Evolutionary conservation across 2,888 invertebrate genomes (phyloP), one percentile per base, ranked within the genome.

Genomic region (Marasmarcha lunaedactyla): DNA sequence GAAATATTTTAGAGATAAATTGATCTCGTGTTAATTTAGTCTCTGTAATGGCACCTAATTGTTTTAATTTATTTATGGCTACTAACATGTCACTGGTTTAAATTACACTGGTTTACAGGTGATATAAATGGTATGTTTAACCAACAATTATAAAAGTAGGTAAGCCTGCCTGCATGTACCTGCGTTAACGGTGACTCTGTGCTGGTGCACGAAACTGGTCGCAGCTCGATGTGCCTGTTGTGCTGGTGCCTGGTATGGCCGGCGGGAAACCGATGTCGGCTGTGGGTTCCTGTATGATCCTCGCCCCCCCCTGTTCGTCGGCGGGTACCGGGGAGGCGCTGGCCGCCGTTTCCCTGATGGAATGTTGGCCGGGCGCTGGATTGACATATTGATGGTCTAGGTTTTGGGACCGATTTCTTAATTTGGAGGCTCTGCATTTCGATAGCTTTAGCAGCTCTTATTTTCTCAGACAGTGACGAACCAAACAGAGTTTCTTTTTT

Each of bases 281-380:
- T 12, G 14, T 14, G 7, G 14, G 12, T 7, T 13, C 14, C 14
- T 35, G 35, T 13, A 13, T 6, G 7, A 13, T 14, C 13, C 33
- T 5, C 14, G 35, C 35, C 35, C 33, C 33, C 33, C 33, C 33
- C 33, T 35, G 37, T 37, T 37, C 37, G 27, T 12, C 13, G 34
- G 25, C 9, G 38, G 33, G 20, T 33, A 33, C 33, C 33, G 33
- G 11, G 33, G 33, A n/a, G 33, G 33, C 33, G 14, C 38, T 25
- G 15, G 7, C 38, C 38, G 34, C n/a, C n/a, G 38, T 33, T 38
- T 38, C 38, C 38, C 38, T 36, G 36, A 13, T 9, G 11, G n/a
- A 11, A 5, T n/a, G 10, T n/a, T n/a, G 33, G 5, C 11, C 15
- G 33, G 3, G 15, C 7, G 33, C 7, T 4, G n/a, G 33, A 33